Percentiles rank a stretch among this genome's conserved stretches.
phyloP scores from a whole-genome alignment of 2,113 vertebrate genomes.

The Gopherus flavomarginatus region DNA sequence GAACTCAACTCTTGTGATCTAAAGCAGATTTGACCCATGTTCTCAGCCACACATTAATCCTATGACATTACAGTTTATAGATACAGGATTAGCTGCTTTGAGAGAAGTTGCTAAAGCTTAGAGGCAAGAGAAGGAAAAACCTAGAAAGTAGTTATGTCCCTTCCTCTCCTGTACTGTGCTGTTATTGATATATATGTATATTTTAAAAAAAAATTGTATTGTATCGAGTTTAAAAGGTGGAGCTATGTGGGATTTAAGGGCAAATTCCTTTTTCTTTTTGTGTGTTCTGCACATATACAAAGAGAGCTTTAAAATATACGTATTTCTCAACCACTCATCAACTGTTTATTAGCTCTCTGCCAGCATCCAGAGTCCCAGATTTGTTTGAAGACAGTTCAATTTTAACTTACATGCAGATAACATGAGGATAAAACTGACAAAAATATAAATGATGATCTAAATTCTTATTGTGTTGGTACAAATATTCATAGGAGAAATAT shows the following conservation, averaged over 20 bases:
- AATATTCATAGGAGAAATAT: background rate
- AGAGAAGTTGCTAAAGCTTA: slow-evolving; percentile 41
- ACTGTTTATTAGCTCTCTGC: background rate
- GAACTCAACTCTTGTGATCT: slow-evolving; percentile 68
- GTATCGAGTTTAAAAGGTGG: background rate
- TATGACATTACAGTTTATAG: slow-evolving; percentile 61
- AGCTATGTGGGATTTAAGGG: background rate
- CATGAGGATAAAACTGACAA: background rate
- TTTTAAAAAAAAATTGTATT: background rate
- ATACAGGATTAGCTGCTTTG: slow-evolving; percentile 65
- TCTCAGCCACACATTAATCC: slow-evolving; percentile 66
- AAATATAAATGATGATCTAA: background rate
- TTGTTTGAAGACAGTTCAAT: background rate
- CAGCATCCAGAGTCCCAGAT: background rate
- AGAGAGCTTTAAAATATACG: rapidly evolving
- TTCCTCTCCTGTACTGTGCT: background rate
- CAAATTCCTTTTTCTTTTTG: background rate
- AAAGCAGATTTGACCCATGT: slow-evolving; percentile 68
- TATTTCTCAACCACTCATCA: background rate
- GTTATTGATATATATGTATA: background rate
- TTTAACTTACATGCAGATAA: background rate
- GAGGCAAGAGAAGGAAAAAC: slow-evolving; percentile 27
- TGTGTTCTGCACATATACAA: background rate
- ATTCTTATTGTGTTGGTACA: background rate
- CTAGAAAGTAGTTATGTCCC: background rate